phyloP scores from a whole-genome alignment of 2,888 invertebrate genomes.

The Idaea aversata region DNA sequence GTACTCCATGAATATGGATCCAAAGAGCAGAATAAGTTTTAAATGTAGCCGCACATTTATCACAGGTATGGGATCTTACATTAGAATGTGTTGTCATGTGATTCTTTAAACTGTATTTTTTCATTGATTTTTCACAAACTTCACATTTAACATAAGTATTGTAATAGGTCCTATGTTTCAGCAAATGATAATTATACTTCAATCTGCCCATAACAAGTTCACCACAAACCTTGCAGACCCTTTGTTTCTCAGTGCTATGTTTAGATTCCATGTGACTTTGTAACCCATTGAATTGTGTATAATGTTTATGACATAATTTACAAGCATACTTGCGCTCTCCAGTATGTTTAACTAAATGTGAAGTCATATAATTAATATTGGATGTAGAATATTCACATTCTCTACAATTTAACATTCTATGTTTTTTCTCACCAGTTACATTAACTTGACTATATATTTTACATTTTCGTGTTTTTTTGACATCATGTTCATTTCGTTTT shows the following conservation, averaged over 20 bases:
- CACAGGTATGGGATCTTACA: constrained; percentile 53
- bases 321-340: constrained; percentile 56
- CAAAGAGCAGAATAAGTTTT: constrained; percentile 53
- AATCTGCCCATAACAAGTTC: constrained; percentile 51
- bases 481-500: constrained; percentile 44
- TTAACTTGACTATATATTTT: constrained; percentile 13
- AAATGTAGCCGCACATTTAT: constrained; percentile 57
- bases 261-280: constrained; percentile 49
- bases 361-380: constrained; percentile 49
- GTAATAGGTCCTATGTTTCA: constrained; percentile 35
- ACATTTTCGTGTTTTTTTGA: constrained; percentile 26
- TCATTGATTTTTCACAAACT: constrained; percentile 47
- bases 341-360: constrained; percentile 51
- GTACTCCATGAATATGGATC: constrained; percentile 51
- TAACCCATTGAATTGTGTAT: constrained; percentile 53
- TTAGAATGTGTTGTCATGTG: constrained; percentile 62
- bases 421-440: constrained; percentile 24
- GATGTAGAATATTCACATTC: constrained; percentile 50
- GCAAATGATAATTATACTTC: constrained; percentile 50
- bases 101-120: constrained; percentile 30
- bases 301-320: constrained; percentile 47
- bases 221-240: constrained; percentile 61
- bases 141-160: constrained; percentile 35
- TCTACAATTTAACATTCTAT: constrained; percentile 32
- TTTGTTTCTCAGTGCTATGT: constrained; percentile 46